Percentiles rank a stretch among this genome's conserved stretches.
phyloP scores from a whole-genome alignment of 2,888 invertebrate genomes.

The Drosophila formosana region DNA sequence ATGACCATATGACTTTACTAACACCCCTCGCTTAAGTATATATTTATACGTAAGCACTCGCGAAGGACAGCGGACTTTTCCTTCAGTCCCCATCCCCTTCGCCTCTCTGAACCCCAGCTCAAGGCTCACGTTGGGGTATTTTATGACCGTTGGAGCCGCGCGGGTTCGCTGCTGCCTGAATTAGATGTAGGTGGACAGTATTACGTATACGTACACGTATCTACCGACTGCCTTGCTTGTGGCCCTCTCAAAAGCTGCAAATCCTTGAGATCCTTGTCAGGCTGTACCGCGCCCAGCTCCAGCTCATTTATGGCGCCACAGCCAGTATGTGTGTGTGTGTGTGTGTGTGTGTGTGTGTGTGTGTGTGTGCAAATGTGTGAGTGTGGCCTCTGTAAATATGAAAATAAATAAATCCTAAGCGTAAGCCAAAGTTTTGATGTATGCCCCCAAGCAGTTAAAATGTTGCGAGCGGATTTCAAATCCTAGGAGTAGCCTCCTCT shows the following conservation, averaged over 20 bases:
- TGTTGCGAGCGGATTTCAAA: conserved; percentile 67
- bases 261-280: conserved; percentile 82
- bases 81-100: conserved; percentile 15
- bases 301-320: conserved; percentile 55
- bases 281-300: conserved; percentile 32
- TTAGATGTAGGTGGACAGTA: conserved; percentile 72
- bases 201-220: conserved; percentile 30
- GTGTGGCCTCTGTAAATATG: conserved; percentile 75
- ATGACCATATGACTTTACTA: not conserved
- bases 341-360: conserved; percentile 35
- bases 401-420: conserved; percentile 82
- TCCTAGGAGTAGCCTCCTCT: conserved; percentile 63
- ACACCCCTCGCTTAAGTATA: conserved; percentile 34
- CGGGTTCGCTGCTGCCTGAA: conserved; percentile 49
- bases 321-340: conserved; percentile 8
- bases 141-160: conserved; percentile 61
- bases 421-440: conserved; percentile 82
- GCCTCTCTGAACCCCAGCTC: not conserved
- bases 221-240: conserved; percentile 34
- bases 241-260: conserved; percentile 64
- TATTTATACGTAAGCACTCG: conserved; percentile 38
- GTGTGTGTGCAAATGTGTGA: too few species aligned
- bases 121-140: conserved; percentile 34
- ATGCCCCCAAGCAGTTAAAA: conserved; percentile 80
- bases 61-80: conserved; percentile 47